Conservation (phyloP, 2,113 vertebrate species). For the Morone saxatilis region DNA sequence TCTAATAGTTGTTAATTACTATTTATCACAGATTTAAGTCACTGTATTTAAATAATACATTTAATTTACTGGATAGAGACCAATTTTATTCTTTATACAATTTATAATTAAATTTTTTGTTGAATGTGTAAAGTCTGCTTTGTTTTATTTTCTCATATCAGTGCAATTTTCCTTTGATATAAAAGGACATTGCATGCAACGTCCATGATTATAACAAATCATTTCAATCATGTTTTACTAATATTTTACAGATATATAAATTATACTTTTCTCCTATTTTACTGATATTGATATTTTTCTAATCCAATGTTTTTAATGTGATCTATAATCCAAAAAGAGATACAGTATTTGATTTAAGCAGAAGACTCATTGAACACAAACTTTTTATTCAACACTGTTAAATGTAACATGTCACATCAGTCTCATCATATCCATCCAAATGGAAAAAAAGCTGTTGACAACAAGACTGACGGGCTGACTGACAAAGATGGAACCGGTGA, state of each 20-base stretch:
- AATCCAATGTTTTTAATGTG: neutral
- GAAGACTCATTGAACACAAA: constrained; percentile 51
- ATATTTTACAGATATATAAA: too few relatives aligned
- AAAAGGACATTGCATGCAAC: too few relatives aligned
- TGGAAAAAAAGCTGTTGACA: constrained; percentile 2
- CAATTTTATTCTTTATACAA: neutral
- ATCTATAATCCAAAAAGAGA: neutral
- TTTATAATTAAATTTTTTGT: too few relatives aligned
- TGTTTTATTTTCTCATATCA: too few relatives aligned
- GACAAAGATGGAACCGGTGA: constrained; percentile 24
- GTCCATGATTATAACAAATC: too few relatives aligned
- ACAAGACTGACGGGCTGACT: constrained; percentile 18
- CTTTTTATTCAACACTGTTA: constrained; percentile 78
- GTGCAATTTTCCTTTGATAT: too few relatives aligned
- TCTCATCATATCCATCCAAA: constrained; percentile 40
- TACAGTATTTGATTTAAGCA: neutral
- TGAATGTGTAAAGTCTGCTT: too few relatives aligned
- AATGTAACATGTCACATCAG: constrained; percentile 61
- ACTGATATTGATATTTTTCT: neutral
- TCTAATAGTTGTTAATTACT: neutral
- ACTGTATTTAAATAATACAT: neutral
- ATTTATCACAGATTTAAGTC: neutral
- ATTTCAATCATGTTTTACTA: neutral
- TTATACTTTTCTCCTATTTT: neutral
- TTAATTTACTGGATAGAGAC: neutral